These are phyloP conservation scores for Hartigia nigra DNA, from an alignment of 2,888 invertebrate species.

Conservation along the genomic window DNA sequence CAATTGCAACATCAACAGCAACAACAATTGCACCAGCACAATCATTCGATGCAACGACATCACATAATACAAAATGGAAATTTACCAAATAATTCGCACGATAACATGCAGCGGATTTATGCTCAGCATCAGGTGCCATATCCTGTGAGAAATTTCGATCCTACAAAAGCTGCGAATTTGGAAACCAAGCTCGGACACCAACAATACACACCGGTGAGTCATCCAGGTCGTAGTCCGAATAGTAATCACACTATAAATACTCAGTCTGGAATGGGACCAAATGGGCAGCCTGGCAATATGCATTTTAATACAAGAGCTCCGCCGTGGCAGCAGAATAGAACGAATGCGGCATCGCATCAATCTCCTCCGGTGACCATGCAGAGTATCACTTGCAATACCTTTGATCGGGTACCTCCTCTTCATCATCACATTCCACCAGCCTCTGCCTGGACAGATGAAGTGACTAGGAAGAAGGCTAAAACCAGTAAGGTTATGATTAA, in stretches of 20 bases:
- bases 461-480: slow-evolving; percentile 72
- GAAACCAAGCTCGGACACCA: slow-evolving; percentile 49
- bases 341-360: slow-evolving; percentile 41
- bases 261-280: slow-evolving; percentile 47
- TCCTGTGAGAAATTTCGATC: slow-evolving; percentile 60
- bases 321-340: slow-evolving; percentile 71
- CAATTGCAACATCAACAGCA: slow-evolving; percentile 51
- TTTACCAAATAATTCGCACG: slow-evolving; percentile 44
- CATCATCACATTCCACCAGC: slow-evolving; percentile 76
- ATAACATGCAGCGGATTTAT: slow-evolving; percentile 53
- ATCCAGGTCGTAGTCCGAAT: slow-evolving; percentile 52
- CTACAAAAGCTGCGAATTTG: slow-evolving; percentile 50
- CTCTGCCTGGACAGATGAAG: slow-evolving; percentile 70
- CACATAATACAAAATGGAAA: slow-evolving; percentile 53
- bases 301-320: slow-evolving; percentile 67
- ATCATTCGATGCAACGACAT: slow-evolving; percentile 56
- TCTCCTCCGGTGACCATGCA: slow-evolving; percentile 46
- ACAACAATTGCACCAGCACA: slow-evolving; percentile 50
- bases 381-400: slow-evolving; percentile 68
- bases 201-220: slow-evolving; percentile 46
- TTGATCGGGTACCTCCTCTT: slow-evolving; percentile 79
- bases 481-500: slow-evolving; percentile 66
- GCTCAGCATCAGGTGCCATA: slow-evolving; percentile 55
- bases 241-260: slow-evolving; percentile 51
- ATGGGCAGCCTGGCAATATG: slow-evolving; percentile 49